Evolutionary conservation across 64 coral and sea anemone species (phyloP).

Genomic region (Porites lutea): DNA sequence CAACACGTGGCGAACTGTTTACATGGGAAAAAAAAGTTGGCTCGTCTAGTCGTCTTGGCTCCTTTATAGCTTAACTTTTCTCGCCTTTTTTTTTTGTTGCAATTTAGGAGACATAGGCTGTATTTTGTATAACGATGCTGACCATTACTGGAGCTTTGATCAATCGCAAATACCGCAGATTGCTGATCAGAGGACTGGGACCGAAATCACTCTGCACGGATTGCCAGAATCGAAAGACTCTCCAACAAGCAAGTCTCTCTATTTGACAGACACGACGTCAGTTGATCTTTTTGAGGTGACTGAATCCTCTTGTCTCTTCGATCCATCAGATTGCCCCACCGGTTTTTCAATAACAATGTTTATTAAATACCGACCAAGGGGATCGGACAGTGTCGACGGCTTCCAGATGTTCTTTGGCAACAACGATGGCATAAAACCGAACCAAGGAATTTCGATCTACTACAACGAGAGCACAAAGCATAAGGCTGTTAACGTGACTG

Average conservation of each 20-base stretch:
- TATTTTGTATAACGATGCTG: background rate
- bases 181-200: background rate
- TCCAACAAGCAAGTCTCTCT: constrained; percentile 11
- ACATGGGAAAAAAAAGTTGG: too few relatives aligned
- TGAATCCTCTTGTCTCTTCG: background rate
- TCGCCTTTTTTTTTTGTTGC: background rate
- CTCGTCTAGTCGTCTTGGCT: too few relatives aligned
- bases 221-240: background rate
- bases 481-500: background rate
- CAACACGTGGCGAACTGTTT: too few relatives aligned
- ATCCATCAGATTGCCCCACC: constrained; percentile 11
- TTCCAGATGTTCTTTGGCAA: constrained; percentile 16
- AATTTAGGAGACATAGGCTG: background rate
- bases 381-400: background rate
- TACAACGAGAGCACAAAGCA: background rate
- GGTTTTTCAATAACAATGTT: constrained; percentile 24
- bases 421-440: background rate
- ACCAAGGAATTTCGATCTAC: background rate
- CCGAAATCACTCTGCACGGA: background rate
- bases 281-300: background rate
- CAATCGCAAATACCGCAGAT: background rate
- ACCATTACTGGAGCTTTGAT: constrained; percentile 54
- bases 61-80: too few relatives aligned
- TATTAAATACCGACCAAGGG: background rate
- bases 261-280: background rate